A percentile compares a stretch with the other conserved stretches of the same genome.
Conservation (phyloP, 2,888 invertebrate genomes). For the Drymonia ruficornis region DNA sequence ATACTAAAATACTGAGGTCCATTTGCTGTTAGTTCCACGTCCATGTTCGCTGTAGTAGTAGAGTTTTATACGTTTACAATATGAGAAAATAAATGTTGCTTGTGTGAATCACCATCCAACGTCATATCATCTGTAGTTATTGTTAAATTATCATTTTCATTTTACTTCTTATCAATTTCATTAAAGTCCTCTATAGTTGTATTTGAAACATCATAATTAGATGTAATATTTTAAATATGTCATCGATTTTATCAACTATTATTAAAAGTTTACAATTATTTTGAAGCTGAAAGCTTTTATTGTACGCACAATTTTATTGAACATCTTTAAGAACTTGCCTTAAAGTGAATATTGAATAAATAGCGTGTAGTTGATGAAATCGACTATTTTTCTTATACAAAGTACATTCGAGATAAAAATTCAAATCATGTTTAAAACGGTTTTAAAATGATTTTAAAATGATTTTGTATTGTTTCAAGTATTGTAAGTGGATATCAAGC, state of each 20-base stretch:
- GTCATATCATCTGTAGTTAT: slow-evolving; percentile 7
- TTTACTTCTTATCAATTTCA: background rate
- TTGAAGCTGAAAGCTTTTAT: too few relatives aligned
- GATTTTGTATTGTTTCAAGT: slow-evolving; percentile 45
- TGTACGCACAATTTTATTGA: too few relatives aligned
- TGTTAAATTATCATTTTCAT: background rate
- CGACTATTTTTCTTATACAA: slow-evolving; percentile 7
- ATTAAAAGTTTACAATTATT: background rate
- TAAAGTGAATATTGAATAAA: too few relatives aligned
- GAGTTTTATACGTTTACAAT: slow-evolving; percentile 69
- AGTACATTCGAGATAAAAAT: slow-evolving; percentile 22
- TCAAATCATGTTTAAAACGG: slow-evolving; percentile 14
- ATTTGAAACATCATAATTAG: background rate
- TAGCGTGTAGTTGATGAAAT: slow-evolving; percentile 23
- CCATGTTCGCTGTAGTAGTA: slow-evolving; percentile 69
- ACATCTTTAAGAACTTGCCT: too few relatives aligned
- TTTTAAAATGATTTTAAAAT: slow-evolving; percentile 25
- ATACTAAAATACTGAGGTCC: slow-evolving; percentile 81
- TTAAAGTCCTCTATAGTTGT: background rate
- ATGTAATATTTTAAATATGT: background rate
- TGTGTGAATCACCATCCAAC: slow-evolving; percentile 29
- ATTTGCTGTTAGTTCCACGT: slow-evolving; percentile 72
- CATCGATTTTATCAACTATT: background rate
- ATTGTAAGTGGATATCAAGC: slow-evolving; percentile 77
- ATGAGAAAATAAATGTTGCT: slow-evolving; percentile 54